These are phyloP conservation scores for Amphipoea oculea DNA, from an alignment of 2,888 invertebrate genomes.

Conservation along the genomic window DNA sequence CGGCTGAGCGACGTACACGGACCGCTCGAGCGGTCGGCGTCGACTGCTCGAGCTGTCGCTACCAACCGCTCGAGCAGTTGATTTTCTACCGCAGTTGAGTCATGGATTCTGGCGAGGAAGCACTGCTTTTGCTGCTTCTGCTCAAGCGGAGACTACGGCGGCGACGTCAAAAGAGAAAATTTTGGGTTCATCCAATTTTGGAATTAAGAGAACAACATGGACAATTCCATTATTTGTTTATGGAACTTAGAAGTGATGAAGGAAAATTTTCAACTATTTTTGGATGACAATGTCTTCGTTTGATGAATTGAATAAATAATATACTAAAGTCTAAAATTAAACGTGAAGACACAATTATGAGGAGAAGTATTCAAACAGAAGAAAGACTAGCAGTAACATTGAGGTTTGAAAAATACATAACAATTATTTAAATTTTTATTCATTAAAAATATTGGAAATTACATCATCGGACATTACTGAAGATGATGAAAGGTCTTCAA, in stretches of 20 bases:
- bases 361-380: conserved; percentile 42
- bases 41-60: conserved; percentile 24
- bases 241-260: conserved; percentile 50
- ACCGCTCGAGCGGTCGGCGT: conserved; percentile 22
- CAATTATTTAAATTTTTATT: too few species aligned
- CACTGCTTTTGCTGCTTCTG: conserved; percentile 59
- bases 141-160: conserved; percentile 48
- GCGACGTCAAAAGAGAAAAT: conserved; percentile 12
- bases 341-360: conserved; percentile 47
- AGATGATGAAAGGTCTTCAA: conserved; percentile 59
- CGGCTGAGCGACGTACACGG: conserved; percentile 21
- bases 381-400: conserved; percentile 60
- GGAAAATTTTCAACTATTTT: conserved; percentile 58
- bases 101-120: conserved; percentile 60
- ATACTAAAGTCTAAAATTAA: conserved; percentile 45
- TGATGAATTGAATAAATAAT: conserved; percentile 46
- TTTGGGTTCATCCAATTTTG: conserved; percentile 20
- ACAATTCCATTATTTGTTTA: conserved; percentile 27
- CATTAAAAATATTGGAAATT: too few species aligned
- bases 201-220: conserved; percentile 57
- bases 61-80: conserved; percentile 54
- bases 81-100: conserved; percentile 58
- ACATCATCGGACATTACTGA: conserved; percentile 52
- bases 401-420: conserved; percentile 33
- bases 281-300: conserved; percentile 58